Evolutionary conservation across 2,113 vertebrate genomes (phyloP).

Genomic region (Dunckerocampus dactyliophorus): DNA sequence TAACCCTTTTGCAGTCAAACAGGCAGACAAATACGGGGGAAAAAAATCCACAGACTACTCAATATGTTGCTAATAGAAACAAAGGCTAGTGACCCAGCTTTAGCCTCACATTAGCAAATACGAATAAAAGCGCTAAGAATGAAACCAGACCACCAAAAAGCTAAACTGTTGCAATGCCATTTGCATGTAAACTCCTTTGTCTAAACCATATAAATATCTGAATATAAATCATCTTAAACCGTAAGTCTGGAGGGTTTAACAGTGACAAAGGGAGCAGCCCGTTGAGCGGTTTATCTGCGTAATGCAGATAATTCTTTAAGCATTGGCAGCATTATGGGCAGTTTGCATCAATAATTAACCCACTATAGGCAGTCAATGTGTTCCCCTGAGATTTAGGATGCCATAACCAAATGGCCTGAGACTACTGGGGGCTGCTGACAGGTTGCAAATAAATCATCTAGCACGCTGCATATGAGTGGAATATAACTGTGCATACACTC

Average conservation of each 20-base stretch:
- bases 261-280: slow-evolving; percentile 18
- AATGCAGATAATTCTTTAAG: slow-evolving; percentile 38
- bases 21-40: no score
- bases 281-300: slow-evolving; percentile 48
- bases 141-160: no score
- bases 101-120: no score
- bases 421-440: slow-evolving; percentile 43
- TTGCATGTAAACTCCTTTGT: neutral
- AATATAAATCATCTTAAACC: neutral
- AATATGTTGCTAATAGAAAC: no score
- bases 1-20: no score
- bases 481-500: slow-evolving; percentile 5
- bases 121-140: no score
- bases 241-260: slow-evolving; percentile 9
- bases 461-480: slow-evolving; percentile 12
- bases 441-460: slow-evolving; percentile 55
- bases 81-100: no score
- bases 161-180: neutral
- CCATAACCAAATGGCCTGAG: slow-evolving; percentile 54
- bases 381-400: slow-evolving; percentile 64
- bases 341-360: slow-evolving; percentile 72
- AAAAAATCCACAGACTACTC: no score
- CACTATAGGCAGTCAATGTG: slow-evolving; percentile 61
- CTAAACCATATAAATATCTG: neutral
- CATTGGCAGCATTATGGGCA: slow-evolving; percentile 65